Percentiles rank a stretch among this genome's conserved stretches.
Conservation (phyloP, 2,113 vertebrate species). For the Asarcornis scutulata region DNA sequence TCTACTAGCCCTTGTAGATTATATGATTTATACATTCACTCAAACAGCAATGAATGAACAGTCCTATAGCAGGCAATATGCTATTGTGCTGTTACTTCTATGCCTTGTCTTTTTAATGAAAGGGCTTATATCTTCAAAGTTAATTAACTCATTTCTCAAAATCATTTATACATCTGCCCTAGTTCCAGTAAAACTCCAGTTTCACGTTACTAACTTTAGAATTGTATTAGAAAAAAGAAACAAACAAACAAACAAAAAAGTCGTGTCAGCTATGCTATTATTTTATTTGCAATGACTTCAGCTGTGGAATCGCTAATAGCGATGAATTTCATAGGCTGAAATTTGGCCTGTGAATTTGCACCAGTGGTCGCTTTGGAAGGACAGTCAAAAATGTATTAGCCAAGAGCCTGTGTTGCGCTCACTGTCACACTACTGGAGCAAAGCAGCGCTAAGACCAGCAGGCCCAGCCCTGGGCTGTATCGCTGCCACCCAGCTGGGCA, state of each 20-base stretch:
- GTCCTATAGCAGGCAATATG: background rate
- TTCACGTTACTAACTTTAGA: background rate
- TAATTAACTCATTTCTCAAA: constrained; percentile 60
- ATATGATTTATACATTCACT: constrained; percentile 13
- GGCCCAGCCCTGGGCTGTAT: background rate
- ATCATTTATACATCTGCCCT: constrained; percentile 52
- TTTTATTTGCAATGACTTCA: background rate
- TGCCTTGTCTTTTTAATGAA: constrained; percentile 43
- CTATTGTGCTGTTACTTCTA: constrained; percentile 2
- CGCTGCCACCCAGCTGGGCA: background rate
- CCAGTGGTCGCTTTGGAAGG: background rate
- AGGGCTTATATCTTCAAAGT: constrained; percentile 31
- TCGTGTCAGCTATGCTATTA: background rate
- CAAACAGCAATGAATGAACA: constrained; percentile 26
- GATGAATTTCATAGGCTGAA: background rate
- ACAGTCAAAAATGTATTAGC: background rate
- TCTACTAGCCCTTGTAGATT: constrained; percentile 10
- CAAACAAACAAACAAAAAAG: background rate
- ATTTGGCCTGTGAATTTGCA: background rate
- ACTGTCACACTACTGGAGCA: accelerated
- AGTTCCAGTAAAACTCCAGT: constrained; percentile 20
- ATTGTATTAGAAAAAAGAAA: background rate
- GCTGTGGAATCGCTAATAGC: background rate
- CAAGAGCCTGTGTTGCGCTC: background rate
- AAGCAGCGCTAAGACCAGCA: background rate